These are phyloP conservation scores for Rhinoderma darwinii DNA, from an alignment of 2,113 vertebrate species.

Conservation along the genomic window DNA sequence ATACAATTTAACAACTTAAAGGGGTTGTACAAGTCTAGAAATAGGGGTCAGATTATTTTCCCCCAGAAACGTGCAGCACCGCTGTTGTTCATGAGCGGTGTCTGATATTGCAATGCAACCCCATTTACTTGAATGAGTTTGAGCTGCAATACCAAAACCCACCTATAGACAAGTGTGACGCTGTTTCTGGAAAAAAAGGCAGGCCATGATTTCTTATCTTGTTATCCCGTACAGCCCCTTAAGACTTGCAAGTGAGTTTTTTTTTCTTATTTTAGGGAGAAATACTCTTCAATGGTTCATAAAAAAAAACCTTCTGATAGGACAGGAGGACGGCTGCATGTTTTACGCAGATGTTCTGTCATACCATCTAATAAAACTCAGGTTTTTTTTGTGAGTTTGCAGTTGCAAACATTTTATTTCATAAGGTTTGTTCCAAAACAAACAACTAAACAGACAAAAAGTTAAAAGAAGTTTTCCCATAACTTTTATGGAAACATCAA, in stretches of 20 bases:
- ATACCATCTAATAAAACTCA: not conserved
- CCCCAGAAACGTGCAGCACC: not conserved
- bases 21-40: not conserved
- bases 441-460: constrained; percentile 12
- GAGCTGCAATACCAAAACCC: not conserved
- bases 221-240: no score
- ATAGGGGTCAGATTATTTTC: not conserved
- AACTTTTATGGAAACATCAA: constrained; percentile 22
- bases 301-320: not conserved
- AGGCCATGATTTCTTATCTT: no score
- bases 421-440: not conserved
- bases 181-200: not conserved
- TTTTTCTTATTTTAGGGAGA: no score
- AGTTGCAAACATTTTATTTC: constrained; percentile 3
- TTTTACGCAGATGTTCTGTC: constrained; percentile 21
- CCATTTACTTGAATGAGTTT: no score
- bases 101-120: not conserved
- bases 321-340: not conserved
- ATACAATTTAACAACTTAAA: no score
- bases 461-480: not conserved
- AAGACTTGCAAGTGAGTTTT: no score
- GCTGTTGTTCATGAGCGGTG: not conserved
- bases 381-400: not conserved
- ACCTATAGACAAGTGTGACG: not conserved
- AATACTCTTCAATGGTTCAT: no score